Evolutionary conservation across 2,113 vertebrate genomes (phyloP), one percentile per base, ranked within the genome.

Genomic region (Trichomycterus rosablanca): DNA sequence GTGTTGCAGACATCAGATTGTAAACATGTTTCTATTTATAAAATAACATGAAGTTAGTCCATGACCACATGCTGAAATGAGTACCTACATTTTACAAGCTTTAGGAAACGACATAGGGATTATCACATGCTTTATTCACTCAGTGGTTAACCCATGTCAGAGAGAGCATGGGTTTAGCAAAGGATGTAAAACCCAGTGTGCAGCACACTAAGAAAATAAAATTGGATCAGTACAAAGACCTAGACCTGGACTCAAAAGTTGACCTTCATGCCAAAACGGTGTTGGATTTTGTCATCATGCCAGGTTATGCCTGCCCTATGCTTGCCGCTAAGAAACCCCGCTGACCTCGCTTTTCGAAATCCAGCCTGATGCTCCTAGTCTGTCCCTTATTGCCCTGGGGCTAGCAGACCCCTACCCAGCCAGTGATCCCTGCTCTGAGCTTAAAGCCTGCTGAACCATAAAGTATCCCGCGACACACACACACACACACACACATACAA

Each of bases 381-480:
- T 93, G 91, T 93, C 90, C 90, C 85, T 76, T 81, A 61, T 68
- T 83, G 86, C 91, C 91, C 89, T 71, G 67, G 83, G 90, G 88
- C 87, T 82, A 88, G 63, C 72, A 76, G 77, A 74, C 77, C 80
- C 89, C 86, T 72, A 43, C 54, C 70, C 70, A 32, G n/a, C 61
- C 74, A 67, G 69, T 76, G 68, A 70, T 70, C 68, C 77, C 78
- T 70, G 87, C 80, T 86, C 87, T 82, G 74, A 82, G 88, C 87
- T 54, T 87, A 84, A 90, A 90, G 84, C 83, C 86, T 91, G 83
- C 86, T 95, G 91, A 95, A 89, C 89, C 91, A 83, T 91, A 88
- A 87, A 87, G 85, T 83, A 46, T 4, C 48, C 40, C 40, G 57
- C 18, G 5, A 63, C 59, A 59, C 26, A 49, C 51, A 46, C 14